Evolutionary conservation across 2,113 vertebrate species (phyloP).

Genomic region (Mellivora capensis): DNA sequence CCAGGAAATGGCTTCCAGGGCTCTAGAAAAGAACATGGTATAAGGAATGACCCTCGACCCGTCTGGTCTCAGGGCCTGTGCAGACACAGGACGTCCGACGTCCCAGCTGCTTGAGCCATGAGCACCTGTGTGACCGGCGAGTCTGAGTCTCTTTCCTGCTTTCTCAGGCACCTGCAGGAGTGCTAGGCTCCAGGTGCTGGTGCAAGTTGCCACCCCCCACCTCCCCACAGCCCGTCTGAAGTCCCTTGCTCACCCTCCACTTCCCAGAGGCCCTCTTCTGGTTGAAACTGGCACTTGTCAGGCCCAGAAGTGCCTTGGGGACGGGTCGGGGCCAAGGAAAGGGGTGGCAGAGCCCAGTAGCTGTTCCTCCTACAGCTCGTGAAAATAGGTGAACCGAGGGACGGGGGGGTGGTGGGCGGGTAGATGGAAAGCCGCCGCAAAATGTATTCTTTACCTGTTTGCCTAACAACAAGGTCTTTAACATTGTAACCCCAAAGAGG

Average conservation of each 20-base stretch:
- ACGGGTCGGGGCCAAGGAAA: background rate
- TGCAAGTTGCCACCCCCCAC: background rate
- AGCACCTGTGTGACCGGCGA: background rate
- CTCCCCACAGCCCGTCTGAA: background rate
- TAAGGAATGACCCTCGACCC: background rate
- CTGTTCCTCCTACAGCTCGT: fast-evolving
- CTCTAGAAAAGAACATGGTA: background rate
- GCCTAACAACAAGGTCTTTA: background rate
- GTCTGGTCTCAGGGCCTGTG: fast-evolving
- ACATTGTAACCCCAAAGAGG: background rate
- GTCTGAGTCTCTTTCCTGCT: background rate
- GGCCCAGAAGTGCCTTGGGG: background rate
- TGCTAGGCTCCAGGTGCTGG: background rate
- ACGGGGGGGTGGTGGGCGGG: background rate
- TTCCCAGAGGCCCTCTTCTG: background rate
- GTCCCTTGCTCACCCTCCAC: background rate
- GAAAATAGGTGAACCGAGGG: no score
- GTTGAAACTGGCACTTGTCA: background rate
- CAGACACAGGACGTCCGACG: background rate
- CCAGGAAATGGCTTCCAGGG: background rate
- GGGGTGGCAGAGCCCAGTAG: background rate
- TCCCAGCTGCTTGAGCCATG: background rate
- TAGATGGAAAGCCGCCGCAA: background rate
- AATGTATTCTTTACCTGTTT: background rate
- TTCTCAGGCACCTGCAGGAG: background rate